Evolutionary conservation across 2,113 vertebrate genomes (phyloP), one percentile per base, ranked within the genome.

Genomic region (Gadus chalcogrammus): DNA sequence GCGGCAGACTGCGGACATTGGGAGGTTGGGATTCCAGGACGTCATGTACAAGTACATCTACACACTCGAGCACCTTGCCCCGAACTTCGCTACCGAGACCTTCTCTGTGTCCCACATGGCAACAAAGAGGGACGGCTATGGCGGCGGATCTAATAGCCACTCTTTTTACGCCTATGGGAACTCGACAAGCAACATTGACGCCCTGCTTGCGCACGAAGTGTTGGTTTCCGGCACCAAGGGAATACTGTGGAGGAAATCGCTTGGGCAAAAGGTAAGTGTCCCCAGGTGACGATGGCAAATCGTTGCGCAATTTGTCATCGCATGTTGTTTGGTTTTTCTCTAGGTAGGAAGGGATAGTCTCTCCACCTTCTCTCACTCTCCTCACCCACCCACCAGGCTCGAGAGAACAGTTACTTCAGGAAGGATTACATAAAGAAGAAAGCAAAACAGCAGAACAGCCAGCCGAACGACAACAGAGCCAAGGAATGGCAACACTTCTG

Each of bases 11-110:
- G 89, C 94, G 61, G 73, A 89, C 0, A n/a, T 78, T 0, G 90
- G 91, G 0, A 79, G 65, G 15, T 89, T 97, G 15, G 89, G 91
- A 1, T 17, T 67, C 3, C 92, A 93, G 15, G 92, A 94, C 20
- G 61, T 97, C 72, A 95, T 98, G 91, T 94, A 92, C 64, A 99
- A 97, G 56, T 98, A 99, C 85, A 77, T 99, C 75, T 92, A 92
- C 9, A 97, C 95, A 0, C 81, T 99, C 0, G 95, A 99, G 75
- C 91, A 88, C 15, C 82, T 99, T 62, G 93, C 91, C 0, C 93
- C 93, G 0, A 24, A 72, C 2, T 97, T 96, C 0, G 95, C 95
- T 0, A 64, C 72, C 0, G 96, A 99, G 82, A 59, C 78, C 0
- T 93, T 95, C 59, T 48, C 74, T 0, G 91, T 84, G 0, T 71